Conservation (phyloP, 2,797 vertebrate genomes). For the Chaetodon trifasciatus region DNA sequence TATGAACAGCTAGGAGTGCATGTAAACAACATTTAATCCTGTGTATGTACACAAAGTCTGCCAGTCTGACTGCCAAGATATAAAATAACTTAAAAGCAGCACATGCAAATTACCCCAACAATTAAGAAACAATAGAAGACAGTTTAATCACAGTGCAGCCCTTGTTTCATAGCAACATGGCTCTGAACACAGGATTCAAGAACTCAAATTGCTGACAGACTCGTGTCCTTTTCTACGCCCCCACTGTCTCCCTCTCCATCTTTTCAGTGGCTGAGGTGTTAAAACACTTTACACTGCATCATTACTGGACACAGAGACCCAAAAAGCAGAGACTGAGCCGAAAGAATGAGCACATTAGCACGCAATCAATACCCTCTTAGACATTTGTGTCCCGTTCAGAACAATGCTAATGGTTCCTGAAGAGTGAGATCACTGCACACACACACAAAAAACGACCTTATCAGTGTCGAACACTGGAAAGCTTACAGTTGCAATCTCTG, state of each 20-base stretch:
- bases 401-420: slow-evolving; percentile 11
- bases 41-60: slow-evolving; percentile 29
- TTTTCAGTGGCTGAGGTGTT: slow-evolving; percentile 51
- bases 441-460: neutral
- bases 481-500: neutral
- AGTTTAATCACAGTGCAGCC: slow-evolving; percentile 84
- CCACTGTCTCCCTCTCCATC: slow-evolving; percentile 53
- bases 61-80: slow-evolving; percentile 9
- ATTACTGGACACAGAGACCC: slow-evolving; percentile 45
- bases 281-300: slow-evolving; percentile 51
- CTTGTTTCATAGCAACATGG: slow-evolving; percentile 86
- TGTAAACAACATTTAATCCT: slow-evolving; percentile 33
- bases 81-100: slow-evolving; percentile 58
- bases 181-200: slow-evolving; percentile 64
- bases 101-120: slow-evolving; percentile 78
- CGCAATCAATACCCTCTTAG: slow-evolving; percentile 11
- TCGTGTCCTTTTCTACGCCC: slow-evolving; percentile 66
- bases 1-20: slow-evolving; percentile 1
- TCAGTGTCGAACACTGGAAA: neutral
- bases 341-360: slow-evolving; percentile 23
- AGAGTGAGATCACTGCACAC: slow-evolving; percentile 6
- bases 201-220: slow-evolving; percentile 73
- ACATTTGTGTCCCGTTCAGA: slow-evolving; percentile 27
- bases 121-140: slow-evolving; percentile 83
- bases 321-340: slow-evolving; percentile 17